A percentile compares a stretch with the other conserved stretches of the same genome.
Conservation (phyloP, 2,113 vertebrate species). For the Triplophysa tibetana region DNA sequence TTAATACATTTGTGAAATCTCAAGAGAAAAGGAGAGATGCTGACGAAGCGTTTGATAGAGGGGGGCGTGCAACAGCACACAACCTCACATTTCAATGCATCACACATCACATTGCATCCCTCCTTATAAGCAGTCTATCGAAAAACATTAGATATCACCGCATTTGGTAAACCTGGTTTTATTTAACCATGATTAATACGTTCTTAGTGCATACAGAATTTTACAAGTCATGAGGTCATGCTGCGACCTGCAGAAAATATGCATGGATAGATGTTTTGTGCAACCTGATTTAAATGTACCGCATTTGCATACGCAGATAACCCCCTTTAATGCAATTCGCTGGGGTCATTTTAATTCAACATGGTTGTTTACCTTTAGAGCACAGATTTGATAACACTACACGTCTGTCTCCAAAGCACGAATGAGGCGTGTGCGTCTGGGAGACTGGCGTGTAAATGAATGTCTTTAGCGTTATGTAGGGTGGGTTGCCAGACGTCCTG, state of each 20-base stretch:
- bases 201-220: no score
- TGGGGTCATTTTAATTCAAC: no score
- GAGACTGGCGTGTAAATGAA: neutral
- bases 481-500: no score
- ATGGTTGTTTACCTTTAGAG: neutral
- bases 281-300: neutral
- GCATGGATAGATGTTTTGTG: neutral
- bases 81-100: neutral
- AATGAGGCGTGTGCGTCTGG: neutral
- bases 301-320: neutral
- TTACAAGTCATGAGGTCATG: neutral
- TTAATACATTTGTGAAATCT: conserved; percentile 36
- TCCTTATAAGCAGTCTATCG: neutral
- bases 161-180: neutral
- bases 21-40: conserved; percentile 6
- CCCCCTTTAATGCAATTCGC: neutral
- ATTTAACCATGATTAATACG: neutral
- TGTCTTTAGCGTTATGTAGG: no score
- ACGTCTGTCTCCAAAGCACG: no score
- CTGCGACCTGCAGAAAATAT: neutral
- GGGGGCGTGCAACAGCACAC: no score
- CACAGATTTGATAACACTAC: no score
- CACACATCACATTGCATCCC: neutral
- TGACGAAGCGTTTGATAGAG: neutral
- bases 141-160: neutral